A percentile compares a stretch with the other conserved stretches of the same genome.
phyloP scores from a whole-genome alignment of 2,888 invertebrate genomes.

The Cotesia congregata region DNA sequence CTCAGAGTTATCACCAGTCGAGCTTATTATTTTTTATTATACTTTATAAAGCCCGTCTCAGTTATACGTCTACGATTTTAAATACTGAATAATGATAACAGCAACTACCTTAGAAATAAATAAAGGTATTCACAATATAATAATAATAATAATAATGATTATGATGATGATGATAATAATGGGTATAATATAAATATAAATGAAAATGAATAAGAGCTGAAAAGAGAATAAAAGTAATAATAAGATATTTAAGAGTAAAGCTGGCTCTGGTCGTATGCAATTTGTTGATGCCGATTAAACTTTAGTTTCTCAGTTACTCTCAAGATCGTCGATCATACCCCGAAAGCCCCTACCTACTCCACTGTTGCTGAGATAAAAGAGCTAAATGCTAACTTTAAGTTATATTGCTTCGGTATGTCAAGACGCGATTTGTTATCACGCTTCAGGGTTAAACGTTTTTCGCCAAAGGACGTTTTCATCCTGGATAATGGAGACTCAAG shows the following conservation, averaged over 20 bases:
- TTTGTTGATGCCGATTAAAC: slow-evolving; percentile 22
- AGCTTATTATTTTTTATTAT: slow-evolving; percentile 3
- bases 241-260: not conserved
- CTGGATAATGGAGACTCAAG: slow-evolving; percentile 34
- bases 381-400: slow-evolving; percentile 1
- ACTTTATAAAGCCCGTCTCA: slow-evolving; percentile 8
- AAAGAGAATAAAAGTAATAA: not conserved
- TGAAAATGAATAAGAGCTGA: slow-evolving; percentile 4
- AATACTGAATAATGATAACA: not conserved
- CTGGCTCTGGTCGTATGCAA: slow-evolving; percentile 7
- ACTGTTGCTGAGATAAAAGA: not conserved
- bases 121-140: not conserved
- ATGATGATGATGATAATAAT: not conserved
- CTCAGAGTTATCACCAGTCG: slow-evolving; percentile 31
- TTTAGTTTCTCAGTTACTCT: slow-evolving; percentile 12
- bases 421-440: slow-evolving; percentile 63
- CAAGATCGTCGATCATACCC: slow-evolving; percentile 26
- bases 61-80: not conserved
- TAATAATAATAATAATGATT: not conserved
- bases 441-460: slow-evolving; percentile 61
- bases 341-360: no score
- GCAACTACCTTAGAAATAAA: not conserved
- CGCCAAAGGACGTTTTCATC: slow-evolving; percentile 49
- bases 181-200: slow-evolving; percentile 9
- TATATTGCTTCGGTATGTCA: slow-evolving; percentile 37